Percentiles rank a stretch among this genome's conserved stretches.
phyloP scores from a whole-genome alignment of 1,140 invertebrate species.

The Ceratina australensis region DNA sequence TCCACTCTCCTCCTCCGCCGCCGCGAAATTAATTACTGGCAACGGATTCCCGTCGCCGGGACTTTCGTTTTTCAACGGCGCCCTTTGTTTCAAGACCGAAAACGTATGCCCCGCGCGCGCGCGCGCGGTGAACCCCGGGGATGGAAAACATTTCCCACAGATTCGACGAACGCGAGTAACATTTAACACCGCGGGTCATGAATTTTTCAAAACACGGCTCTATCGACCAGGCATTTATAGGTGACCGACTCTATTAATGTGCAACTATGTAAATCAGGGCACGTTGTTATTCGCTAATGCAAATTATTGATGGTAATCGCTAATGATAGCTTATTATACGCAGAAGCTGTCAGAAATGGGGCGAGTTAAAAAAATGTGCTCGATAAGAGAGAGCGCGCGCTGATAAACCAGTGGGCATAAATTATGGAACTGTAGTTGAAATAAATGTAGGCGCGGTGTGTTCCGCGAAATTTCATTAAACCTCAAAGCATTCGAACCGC shows the following conservation, averaged over 20 bases:
- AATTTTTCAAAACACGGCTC: no score
- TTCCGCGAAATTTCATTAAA: no score
- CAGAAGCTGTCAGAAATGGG: background rate
- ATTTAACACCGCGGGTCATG: no score
- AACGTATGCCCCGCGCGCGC: no score
- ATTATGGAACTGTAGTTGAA: background rate
- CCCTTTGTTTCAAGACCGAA: background rate
- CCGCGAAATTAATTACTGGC: conserved; percentile 23
- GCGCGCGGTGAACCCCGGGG: no score
- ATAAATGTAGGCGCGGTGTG: no score
- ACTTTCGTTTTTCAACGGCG: background rate
- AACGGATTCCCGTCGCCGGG: background rate
- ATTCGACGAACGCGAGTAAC: no score
- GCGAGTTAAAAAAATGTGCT: background rate
- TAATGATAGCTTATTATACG: background rate
- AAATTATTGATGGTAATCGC: conserved; percentile 14
- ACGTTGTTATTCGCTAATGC: background rate
- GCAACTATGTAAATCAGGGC: background rate
- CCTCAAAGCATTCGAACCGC: no score
- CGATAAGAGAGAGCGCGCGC: background rate
- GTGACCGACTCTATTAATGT: background rate
- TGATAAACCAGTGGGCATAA: background rate
- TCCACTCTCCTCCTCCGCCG: background rate
- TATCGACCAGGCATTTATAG: background rate
- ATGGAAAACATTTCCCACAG: no score